phyloP scores from a whole-genome alignment of 2,888 invertebrate species.

The Drosophila tripunctata region DNA sequence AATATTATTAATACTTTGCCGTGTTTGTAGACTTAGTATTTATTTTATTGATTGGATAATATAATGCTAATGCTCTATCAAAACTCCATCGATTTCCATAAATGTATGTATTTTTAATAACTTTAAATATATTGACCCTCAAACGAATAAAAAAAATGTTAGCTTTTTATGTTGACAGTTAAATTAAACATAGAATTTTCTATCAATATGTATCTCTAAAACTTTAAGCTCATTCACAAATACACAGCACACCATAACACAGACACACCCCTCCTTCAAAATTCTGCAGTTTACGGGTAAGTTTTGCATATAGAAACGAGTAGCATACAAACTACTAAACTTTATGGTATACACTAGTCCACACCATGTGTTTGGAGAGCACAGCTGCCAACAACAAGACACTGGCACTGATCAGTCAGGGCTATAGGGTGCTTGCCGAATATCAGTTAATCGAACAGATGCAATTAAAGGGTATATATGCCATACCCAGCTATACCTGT shows the following conservation, averaged over 20 bases:
- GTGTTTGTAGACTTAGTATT: no score
- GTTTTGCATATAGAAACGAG: no score
- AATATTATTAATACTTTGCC: no score
- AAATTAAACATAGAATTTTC: no score
- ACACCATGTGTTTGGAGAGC: constrained; percentile 41
- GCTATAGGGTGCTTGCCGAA: constrained; percentile 65
- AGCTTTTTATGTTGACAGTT: no score
- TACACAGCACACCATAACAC: constrained; percentile 20
- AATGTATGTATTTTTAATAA: no score
- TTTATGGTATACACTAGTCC: background rate
- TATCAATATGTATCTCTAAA: background rate
- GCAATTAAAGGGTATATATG: constrained; percentile 57
- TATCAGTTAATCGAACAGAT: constrained; percentile 52
- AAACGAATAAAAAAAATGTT: no score
- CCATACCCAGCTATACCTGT: constrained; percentile 61
- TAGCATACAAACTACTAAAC: background rate
- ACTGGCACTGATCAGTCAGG: constrained; percentile 55
- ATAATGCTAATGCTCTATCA: no score
- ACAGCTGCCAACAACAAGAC: constrained; percentile 28
- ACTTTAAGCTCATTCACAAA: background rate
- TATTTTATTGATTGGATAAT: no score
- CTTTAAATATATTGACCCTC: no score
- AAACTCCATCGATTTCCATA: no score
- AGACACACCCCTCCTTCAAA: constrained; percentile 12
- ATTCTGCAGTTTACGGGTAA: constrained; percentile 20